Evolutionary conservation across 23 tunicate genomes (phyloP).

Genomic region (Ascidia mentula): DNA sequence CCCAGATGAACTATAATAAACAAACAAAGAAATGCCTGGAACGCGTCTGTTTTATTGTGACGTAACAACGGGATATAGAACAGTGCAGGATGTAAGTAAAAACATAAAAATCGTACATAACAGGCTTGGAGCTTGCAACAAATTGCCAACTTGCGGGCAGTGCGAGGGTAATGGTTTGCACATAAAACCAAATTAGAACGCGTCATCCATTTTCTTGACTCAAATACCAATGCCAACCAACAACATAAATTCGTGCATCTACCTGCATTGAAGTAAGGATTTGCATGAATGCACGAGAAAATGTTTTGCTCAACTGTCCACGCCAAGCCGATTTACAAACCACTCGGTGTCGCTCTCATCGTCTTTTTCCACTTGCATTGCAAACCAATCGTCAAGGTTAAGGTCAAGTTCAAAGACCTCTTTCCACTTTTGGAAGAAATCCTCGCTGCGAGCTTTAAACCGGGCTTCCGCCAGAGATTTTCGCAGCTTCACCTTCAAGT

Average conservation of each 20-base stretch:
- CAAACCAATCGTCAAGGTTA: constrained; percentile 41
- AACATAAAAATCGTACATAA: too few relatives aligned
- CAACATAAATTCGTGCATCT: too few relatives aligned
- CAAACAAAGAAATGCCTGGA: not conserved
- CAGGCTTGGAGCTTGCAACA: not conserved
- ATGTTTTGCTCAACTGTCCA: not conserved
- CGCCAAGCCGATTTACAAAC: not conserved
- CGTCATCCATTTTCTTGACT: too few relatives aligned
- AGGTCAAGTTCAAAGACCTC: constrained; percentile 58
- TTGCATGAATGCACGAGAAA: not conserved
- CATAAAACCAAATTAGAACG: too few relatives aligned
- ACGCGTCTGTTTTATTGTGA: too few relatives aligned
- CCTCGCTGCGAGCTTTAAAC: constrained; percentile 45
- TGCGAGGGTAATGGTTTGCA: too few relatives aligned
- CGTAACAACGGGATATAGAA: too few relatives aligned
- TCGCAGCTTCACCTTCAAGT: constrained; percentile 47
- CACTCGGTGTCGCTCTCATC: not conserved
- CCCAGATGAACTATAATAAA: not conserved
- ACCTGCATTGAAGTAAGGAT: too few relatives aligned
- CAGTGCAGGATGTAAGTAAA: too few relatives aligned
- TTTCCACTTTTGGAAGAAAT: constrained; percentile 62
- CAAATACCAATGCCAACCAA: too few relatives aligned
- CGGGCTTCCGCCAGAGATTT: constrained; percentile 64
- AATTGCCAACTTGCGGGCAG: not conserved
- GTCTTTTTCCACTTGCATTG: not conserved